phyloP scores from a whole-genome alignment of 2,113 vertebrate species.

The Acanthisitta chloris region DNA sequence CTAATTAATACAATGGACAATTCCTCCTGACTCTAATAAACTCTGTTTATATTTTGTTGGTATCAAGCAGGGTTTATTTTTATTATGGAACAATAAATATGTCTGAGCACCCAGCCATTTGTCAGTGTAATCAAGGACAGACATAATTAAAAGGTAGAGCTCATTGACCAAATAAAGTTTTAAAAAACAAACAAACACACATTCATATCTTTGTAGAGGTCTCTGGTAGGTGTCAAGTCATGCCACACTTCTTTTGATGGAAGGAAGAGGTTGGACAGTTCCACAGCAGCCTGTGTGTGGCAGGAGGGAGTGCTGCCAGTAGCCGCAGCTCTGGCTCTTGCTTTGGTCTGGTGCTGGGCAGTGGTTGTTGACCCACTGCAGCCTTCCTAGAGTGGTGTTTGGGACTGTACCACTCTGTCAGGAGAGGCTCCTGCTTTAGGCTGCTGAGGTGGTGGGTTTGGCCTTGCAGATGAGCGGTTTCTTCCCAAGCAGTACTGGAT shows the following conservation, averaged over 20 bases:
- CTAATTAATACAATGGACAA: neutral
- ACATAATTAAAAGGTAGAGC: neutral
- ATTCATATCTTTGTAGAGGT: neutral
- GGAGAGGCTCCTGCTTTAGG: neutral
- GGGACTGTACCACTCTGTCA: too few relatives aligned
- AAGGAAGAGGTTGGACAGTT: neutral
- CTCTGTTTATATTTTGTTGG: neutral
- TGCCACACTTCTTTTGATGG: neutral
- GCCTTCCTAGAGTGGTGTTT: neutral
- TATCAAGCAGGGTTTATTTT: neutral
- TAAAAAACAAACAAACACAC: neutral
- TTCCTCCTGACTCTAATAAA: slow-evolving; percentile 17
- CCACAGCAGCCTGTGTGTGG: neutral
- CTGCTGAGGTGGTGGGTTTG: neutral
- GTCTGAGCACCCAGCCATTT: neutral
- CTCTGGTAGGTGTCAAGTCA: neutral
- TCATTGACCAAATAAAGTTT: neutral
- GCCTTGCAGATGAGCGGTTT: neutral
- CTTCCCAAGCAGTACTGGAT: neutral
- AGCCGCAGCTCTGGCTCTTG: accelerated
- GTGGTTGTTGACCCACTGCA: accelerated
- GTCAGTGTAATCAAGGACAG: neutral
- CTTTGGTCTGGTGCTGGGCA: neutral
- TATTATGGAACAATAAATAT: neutral
- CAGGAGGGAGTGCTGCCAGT: neutral